phyloP scores from a whole-genome alignment of 1,140 invertebrate genomes.

The Trichogramma pretiosum region DNA sequence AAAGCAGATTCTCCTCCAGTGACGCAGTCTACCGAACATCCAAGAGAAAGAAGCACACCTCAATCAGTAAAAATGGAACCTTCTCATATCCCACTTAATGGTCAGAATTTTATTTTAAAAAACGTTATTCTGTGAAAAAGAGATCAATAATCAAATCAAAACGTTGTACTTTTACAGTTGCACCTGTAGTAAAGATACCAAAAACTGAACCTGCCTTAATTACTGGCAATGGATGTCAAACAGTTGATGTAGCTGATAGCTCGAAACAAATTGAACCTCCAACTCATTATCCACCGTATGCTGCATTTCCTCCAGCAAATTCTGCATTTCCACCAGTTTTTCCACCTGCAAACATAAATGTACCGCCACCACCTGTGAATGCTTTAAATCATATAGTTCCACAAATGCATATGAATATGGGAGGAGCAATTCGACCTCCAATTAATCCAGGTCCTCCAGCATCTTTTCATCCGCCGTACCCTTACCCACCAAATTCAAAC shows the following conservation, averaged over 20 bases:
- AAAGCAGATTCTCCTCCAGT: constrained; percentile 56
- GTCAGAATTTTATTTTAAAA: constrained; percentile 21
- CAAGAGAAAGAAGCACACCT: constrained; percentile 29
- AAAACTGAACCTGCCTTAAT: constrained; percentile 28
- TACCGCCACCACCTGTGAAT: constrained; percentile 39
- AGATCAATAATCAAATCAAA: not conserved
- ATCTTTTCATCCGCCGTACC: constrained; percentile 32
- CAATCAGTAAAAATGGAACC: constrained; percentile 23
- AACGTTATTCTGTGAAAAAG: no score
- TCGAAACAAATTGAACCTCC: constrained; percentile 32
- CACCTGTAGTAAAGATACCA: constrained; percentile 30
- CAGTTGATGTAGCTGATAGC: constrained; percentile 26
- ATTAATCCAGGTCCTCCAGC: constrained; percentile 27
- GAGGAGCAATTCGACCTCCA: constrained; percentile 28
- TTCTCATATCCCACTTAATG: constrained; percentile 34
- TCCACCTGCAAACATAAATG: constrained; percentile 36
- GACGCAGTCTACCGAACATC: constrained; percentile 38
- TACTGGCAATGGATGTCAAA: constrained; percentile 33
- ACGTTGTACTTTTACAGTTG: constrained; percentile 24
- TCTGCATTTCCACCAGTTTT: constrained; percentile 36
- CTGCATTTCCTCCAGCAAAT: constrained; percentile 28
- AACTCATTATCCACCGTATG: constrained; percentile 32
- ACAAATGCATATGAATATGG: constrained; percentile 31
- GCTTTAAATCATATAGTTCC: constrained; percentile 39
- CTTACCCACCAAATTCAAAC: constrained; percentile 33